Evolutionary conservation across 2,113 vertebrate species (phyloP), one percentile per base, ranked within the genome.

Genomic region (Calidris pygmaea): DNA sequence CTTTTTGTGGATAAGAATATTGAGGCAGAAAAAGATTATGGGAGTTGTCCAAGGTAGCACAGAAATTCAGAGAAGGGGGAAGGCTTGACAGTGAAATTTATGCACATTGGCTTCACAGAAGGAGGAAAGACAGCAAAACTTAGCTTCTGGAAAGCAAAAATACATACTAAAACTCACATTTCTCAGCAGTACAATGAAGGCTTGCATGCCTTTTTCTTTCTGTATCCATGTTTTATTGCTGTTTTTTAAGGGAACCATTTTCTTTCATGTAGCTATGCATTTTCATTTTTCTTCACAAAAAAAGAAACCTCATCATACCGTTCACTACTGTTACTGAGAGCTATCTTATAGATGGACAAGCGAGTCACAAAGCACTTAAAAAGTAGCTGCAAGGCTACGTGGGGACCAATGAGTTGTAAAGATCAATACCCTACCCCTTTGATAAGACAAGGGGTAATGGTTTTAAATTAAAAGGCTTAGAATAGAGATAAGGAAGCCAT

Each of bases 181-280:
- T 65, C 26, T 34, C 5, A 76, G 16, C 12, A 85, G 14, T 2
- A 23, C 14, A 56, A 4, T 22, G 19, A 77, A 56, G 29, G n/a
- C 4, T 88, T 73, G 8, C 6, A 45, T 34, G 2, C 0, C 17
- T 6, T 43, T 75, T 68, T 70, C 18, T 84, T 58, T 50, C 29
- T 86, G 19, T 8, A 77, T 65, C 26, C 37, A 0, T 55, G 24
- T 52, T 81, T 85, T 72, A 29, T 22, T 67, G 9, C 10, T 81
- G 9, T 4, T 48, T 81, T 68, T 82, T 62, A 50, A 67, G 6
- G 47, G 7, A 74, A n/a, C 1, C 26, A 0, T 55, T 84, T 81
- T 29, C 11, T 80, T 67, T 67, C 18, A 10, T 10, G 10, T 8
- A 91, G 9, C 9, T 1, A 1, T 15, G 4, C 1, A 16, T 2